Evolutionary conservation across 2,113 vertebrate genomes (phyloP).

Genomic region (Dendrocopos noguchii): DNA sequence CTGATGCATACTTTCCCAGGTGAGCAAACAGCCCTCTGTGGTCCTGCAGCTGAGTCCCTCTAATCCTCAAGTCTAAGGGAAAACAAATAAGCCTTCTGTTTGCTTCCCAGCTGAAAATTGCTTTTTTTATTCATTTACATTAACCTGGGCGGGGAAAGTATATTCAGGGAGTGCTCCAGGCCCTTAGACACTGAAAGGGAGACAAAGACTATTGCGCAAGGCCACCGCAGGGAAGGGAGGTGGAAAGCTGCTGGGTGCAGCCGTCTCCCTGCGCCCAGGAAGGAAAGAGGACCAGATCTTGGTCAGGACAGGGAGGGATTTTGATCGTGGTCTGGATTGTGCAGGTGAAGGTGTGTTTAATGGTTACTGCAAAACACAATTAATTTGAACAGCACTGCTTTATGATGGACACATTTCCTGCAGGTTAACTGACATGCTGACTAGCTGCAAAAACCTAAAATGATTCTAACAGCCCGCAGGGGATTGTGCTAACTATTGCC

Average conservation of each 20-base stretch:
- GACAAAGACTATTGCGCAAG: constrained; percentile 1
- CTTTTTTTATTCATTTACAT: constrained; percentile 4
- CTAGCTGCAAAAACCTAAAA: neutral
- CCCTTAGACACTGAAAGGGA: neutral
- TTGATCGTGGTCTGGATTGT: neutral
- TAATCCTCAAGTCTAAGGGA: neutral
- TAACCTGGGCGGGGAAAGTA: constrained; percentile 10
- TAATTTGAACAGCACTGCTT: neutral
- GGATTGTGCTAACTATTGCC: neutral
- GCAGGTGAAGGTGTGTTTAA: neutral
- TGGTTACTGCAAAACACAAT: neutral
- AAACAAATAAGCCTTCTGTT: neutral
- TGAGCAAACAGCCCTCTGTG: neutral
- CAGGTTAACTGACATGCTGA: fast-evolving
- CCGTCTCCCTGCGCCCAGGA: neutral
- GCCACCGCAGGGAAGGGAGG: neutral
- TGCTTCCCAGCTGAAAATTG: constrained; percentile 21
- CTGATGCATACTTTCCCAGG: neutral
- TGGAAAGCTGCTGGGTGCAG: neutral
- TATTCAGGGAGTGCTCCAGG: constrained; percentile 14
- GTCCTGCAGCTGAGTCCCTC: neutral
- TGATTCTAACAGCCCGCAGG: neutral
- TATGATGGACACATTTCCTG: neutral
- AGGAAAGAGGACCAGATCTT: neutral
- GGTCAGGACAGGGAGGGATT: neutral